Percentiles rank a stretch among this genome's conserved stretches.
phyloP scores from a whole-genome alignment of 2,113 vertebrate species.

The Miniopterus natalensis region DNA sequence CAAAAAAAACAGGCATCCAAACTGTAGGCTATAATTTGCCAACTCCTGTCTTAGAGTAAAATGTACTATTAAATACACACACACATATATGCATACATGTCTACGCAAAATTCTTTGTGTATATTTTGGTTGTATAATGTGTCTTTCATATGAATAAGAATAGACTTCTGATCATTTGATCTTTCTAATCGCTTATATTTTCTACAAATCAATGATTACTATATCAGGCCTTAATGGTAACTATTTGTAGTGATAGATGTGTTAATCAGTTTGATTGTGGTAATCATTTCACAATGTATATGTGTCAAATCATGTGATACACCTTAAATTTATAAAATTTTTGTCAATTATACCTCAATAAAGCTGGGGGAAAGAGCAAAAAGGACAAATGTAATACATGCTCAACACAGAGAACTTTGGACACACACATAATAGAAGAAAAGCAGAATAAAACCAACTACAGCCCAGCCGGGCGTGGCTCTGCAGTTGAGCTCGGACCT shows the following conservation, averaged over 20 bases:
- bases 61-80: not conserved
- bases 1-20: not conserved
- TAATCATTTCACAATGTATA: not conserved
- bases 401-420: not conserved
- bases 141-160: not conserved
- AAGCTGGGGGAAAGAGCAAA: not conserved
- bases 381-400: not conserved
- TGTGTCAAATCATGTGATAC: not conserved
- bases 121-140: constrained; percentile 1
- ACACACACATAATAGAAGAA: not conserved
- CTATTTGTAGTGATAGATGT: not conserved
- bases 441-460: not conserved
- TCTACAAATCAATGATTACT: not conserved
- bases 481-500: too few relatives aligned
- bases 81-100: not conserved
- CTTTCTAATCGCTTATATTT: not conserved
- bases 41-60: not conserved
- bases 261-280: not conserved
- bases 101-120: not conserved
- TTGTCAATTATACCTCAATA: not conserved
- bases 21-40: not conserved
- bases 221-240: not conserved
- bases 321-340: not conserved
- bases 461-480: too few relatives aligned
- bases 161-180: not conserved